Evolutionary conservation across 2,888 invertebrate genomes (phyloP), one percentile per base, ranked within the genome.

Genomic region (Loripinus fragilis): DNA sequence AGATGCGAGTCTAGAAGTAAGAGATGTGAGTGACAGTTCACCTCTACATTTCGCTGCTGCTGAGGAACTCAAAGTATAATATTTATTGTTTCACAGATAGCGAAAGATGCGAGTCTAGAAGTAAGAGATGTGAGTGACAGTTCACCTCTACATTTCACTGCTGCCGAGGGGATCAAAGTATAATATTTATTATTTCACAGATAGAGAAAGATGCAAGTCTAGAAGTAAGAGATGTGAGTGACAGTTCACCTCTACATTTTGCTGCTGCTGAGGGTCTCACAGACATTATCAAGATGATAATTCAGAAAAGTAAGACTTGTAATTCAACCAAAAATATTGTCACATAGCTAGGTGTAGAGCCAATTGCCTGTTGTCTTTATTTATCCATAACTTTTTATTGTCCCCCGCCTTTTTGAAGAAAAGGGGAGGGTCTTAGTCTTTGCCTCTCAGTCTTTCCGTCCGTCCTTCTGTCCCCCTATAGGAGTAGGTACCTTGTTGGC

Each of bases 41-140:
- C 79, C 83, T 0, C 67, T 78, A 45, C 55, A 79, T 60, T 81
- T 85, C 65, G 81, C 85, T 33, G 78, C 85, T 33, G 76, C 85
- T 28, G 87, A 85, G 48, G 85, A 83, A n/a, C 74, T 87, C 23
- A 78, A n/a, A n/a, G n/a, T n/a, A n/a, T n/a, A n/a, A n/a, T n/a
- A n/a, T 55, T 55, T 17, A 8, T 15, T 70, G 55, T n/a, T 35
- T n/a, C 41, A 10, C 60, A 87, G 87, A 72, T 87, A 55, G 71
- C 81, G 3, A 68, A 73, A 35, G 85, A 83, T 28, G 85, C 85
- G 0, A 77, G 80, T 41, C 78, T 81, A 5, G 79, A 83, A 72
- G 80, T 83, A 23, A 66, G 76, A n/a, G 87, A 85, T 64, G 83
- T 87, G 10, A 83, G 83, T 20, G 83, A 83, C 45, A 60, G 79